Conservation (phyloP, 1,140 invertebrate genomes). For the Nasonia vitripennis region DNA sequence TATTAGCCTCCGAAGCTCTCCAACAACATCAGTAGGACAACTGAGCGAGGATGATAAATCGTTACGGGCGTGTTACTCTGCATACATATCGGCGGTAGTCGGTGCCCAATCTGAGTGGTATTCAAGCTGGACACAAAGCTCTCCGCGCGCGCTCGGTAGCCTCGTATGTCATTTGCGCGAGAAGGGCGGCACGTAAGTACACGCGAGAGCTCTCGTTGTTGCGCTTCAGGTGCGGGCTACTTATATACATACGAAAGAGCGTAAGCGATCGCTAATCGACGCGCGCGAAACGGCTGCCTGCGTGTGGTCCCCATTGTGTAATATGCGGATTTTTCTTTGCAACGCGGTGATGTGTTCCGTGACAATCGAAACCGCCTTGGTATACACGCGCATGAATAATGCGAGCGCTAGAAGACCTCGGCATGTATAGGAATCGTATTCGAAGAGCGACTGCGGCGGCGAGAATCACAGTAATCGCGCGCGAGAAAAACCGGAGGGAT, state of each 20-base stretch:
- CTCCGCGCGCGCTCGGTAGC: conserved; percentile 56
- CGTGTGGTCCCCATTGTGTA: conserved; percentile 54
- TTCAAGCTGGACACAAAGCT: conserved; percentile 70
- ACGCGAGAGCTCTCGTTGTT: not conserved
- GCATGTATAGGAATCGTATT: not conserved
- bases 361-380: not conserved
- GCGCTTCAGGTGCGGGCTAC: conserved; percentile 30
- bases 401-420: not conserved
- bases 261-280: conserved; percentile 68
- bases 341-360: not conserved
- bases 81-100: conserved; percentile 59
- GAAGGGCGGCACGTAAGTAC: not conserved
- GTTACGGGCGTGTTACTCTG: conserved; percentile 16
- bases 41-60: conserved; percentile 56
- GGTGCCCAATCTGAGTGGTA: conserved; percentile 70
- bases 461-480: conserved; percentile 12
- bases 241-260: conserved; percentile 44
- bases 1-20: not conserved
- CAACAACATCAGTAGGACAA: not conserved
- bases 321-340: not conserved
- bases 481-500: not conserved
- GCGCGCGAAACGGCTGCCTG: conserved; percentile 55
- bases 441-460: not conserved
- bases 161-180: conserved; percentile 66
- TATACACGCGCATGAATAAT: not conserved